Evolutionary conservation across 1,140 invertebrate species (phyloP).

Genomic region (Atta cephalotes): DNA sequence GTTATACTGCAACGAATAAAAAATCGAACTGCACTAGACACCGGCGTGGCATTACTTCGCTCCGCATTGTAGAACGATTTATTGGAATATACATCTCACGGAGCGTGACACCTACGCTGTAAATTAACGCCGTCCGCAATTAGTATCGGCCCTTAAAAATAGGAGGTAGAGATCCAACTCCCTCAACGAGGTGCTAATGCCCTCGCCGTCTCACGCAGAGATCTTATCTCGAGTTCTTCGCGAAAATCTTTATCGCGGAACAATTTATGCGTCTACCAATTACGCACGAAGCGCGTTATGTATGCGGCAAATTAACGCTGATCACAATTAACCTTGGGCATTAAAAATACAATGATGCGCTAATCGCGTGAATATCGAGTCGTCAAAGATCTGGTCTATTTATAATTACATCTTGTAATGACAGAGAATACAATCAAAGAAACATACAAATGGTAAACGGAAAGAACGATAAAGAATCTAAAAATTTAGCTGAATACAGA

Average conservation of each 20-base stretch:
- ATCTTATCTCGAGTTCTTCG: conserved; percentile 41
- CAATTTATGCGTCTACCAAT: conserved; percentile 60
- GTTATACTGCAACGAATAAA: conserved; percentile 1
- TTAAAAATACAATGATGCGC: conserved; percentile 34
- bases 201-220: conserved; percentile 6
- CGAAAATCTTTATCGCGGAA: conserved; percentile 56
- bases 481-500: no score
- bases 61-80: conserved; percentile 59
- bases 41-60: neutral
- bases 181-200: conserved; percentile 50
- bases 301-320: conserved; percentile 37
- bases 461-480: no score
- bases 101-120: conserved; percentile 50
- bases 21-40: conserved; percentile 13
- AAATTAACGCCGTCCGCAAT: conserved; percentile 55
- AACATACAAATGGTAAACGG: no score
- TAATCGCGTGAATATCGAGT: conserved; percentile 15
- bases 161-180: neutral
- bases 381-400: neutral
- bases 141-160: conserved; percentile 47
- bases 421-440: neutral
- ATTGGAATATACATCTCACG: conserved; percentile 62
- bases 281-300: conserved; percentile 25
- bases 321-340: conserved; percentile 49
- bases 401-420: neutral